Percentiles rank a stretch among this genome's conserved stretches.
Evolutionary conservation across 2,888 invertebrate genomes (phyloP).

Genomic region (Erebia ligea): DNA sequence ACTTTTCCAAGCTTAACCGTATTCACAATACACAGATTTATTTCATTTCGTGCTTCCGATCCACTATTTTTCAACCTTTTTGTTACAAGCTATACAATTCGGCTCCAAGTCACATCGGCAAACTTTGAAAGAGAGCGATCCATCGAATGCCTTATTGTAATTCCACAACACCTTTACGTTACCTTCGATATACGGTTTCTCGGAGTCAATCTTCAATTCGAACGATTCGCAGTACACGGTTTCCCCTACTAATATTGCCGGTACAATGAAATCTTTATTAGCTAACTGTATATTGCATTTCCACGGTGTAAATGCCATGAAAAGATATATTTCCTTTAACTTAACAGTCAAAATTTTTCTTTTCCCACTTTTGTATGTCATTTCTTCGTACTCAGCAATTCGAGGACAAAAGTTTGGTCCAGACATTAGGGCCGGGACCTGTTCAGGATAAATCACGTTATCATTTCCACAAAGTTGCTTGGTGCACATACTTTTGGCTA

Average conservation of each 20-base stretch:
- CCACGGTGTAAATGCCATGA: conserved; percentile 73
- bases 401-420: conserved; percentile 67
- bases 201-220: conserved; percentile 56
- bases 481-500: conserved; percentile 68
- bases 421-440: conserved; percentile 59
- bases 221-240: conserved; percentile 61
- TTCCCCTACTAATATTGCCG: conserved; percentile 57
- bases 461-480: conserved; percentile 67
- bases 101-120: conserved; percentile 65
- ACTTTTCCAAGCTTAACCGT: neutral
- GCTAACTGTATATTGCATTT: conserved; percentile 58
- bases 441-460: conserved; percentile 65
- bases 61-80: conserved; percentile 25
- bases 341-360: conserved; percentile 57
- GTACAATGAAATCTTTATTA: conserved; percentile 49
- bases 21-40: conserved; percentile 22
- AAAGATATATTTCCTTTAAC: conserved; percentile 69
- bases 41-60: conserved; percentile 18
- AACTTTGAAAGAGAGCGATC: conserved; percentile 56
- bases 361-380: conserved; percentile 58
- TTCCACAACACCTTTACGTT: conserved; percentile 65
- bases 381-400: conserved; percentile 53
- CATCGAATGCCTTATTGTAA: conserved; percentile 63
- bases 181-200: conserved; percentile 53
- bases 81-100: conserved; percentile 53